phyloP scores from a whole-genome alignment of 2,113 vertebrate species.

The Nansenia antarctica region DNA sequence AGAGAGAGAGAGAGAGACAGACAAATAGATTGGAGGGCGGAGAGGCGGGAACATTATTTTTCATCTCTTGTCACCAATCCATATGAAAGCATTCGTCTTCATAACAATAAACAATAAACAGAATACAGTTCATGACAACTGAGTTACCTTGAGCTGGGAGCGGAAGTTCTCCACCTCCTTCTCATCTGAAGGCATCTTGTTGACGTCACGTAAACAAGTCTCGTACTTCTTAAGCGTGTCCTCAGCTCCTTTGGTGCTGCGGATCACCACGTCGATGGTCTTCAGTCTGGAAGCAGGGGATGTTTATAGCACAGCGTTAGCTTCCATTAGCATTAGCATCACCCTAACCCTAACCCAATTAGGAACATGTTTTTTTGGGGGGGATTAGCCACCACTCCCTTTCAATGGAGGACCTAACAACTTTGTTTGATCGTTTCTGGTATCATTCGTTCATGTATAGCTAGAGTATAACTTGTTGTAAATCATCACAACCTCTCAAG shows the following conservation, averaged over 20 bases:
- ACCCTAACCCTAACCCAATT: too few relatives aligned
- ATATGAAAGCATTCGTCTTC: neutral
- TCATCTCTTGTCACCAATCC: neutral
- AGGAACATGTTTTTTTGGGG: too few relatives aligned
- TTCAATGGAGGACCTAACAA: too few relatives aligned
- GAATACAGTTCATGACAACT: neutral
- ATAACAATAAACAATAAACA: neutral
- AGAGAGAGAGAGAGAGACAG: neutral
- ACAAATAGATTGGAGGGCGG: neutral
- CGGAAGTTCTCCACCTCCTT: constrained; percentile 83
- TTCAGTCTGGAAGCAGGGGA: constrained; percentile 80
- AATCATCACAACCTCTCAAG: too few relatives aligned
- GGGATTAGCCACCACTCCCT: too few relatives aligned
- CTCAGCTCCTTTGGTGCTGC: constrained; percentile 86
- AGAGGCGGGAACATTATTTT: neutral
- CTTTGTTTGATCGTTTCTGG: too few relatives aligned
- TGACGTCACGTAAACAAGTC: constrained; percentile 84
- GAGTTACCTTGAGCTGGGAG: constrained; percentile 83
- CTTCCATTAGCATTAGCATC: too few relatives aligned
- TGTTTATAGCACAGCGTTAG: neutral
- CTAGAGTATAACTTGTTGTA: too few relatives aligned
- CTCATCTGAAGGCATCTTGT: constrained; percentile 80
- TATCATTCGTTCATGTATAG: too few relatives aligned
- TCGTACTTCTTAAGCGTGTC: constrained; percentile 83
- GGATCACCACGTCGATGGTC: constrained; percentile 90